These are phyloP conservation scores for Aviceda subcristata DNA, from an alignment of 2,113 vertebrate species.

Conservation along the genomic window DNA sequence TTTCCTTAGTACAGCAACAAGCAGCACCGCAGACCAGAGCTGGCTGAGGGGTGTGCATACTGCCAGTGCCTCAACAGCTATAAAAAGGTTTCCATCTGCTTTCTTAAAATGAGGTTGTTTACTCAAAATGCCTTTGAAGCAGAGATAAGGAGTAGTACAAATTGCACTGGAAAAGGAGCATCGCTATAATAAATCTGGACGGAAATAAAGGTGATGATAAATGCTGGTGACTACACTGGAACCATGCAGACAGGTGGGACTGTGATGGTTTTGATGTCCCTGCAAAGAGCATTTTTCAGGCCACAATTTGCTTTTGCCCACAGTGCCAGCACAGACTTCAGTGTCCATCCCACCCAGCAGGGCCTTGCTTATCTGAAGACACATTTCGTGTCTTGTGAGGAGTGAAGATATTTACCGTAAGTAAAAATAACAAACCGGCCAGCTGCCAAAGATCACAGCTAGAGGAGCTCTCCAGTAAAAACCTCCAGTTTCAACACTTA, in stretches of 20 bases:
- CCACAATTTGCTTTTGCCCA: not conserved
- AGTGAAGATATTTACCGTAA: not conserved
- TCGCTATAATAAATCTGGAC: not conserved
- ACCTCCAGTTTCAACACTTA: not conserved
- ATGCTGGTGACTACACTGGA: not conserved
- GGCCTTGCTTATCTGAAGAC: not conserved
- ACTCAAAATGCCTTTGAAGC: conserved; percentile 26
- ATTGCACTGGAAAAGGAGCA: not conserved
- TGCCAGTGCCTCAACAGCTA: conserved; percentile 4
- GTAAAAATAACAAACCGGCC: not conserved
- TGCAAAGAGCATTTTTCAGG: not conserved
- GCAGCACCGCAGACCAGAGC: not conserved
- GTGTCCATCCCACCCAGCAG: not conserved
- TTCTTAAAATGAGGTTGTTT: conserved; percentile 61
- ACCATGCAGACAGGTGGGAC: not conserved
- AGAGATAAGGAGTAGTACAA: not conserved
- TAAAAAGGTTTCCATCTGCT: conserved; percentile 65
- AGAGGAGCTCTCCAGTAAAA: not conserved
- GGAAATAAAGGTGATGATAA: not conserved
- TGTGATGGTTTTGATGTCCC: not conserved
- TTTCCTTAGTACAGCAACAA: not conserved
- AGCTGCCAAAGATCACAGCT: not conserved
- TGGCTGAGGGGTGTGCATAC: not conserved
- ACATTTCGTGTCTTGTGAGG: not conserved
- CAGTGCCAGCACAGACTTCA: not conserved